Percentiles rank a stretch among this genome's conserved stretches.
phyloP scores from a whole-genome alignment of 2,113 vertebrate genomes.

The Ictalurus furcatus region DNA sequence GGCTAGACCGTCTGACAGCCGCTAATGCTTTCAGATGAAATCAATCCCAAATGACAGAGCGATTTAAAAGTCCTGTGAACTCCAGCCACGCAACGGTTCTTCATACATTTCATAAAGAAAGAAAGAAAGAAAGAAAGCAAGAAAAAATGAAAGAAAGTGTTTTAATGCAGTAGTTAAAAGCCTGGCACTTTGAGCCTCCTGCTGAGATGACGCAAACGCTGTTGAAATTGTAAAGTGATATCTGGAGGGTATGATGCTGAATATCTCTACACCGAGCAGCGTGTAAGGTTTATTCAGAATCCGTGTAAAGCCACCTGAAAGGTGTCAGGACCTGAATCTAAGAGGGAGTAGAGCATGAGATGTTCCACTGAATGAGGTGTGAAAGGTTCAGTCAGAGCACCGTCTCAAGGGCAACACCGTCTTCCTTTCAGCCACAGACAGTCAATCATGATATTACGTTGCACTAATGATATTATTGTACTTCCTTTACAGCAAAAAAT shows the following conservation, averaged over 20 bases:
- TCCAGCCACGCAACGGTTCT: neutral
- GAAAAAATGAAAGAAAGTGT: neutral
- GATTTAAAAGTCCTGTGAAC: neutral
- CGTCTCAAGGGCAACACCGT: neutral
- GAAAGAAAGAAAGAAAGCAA: too few species aligned
- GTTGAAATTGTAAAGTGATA: neutral
- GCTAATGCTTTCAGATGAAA: conserved; percentile 11
- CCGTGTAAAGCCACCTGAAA: neutral
- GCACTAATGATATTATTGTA: conserved; percentile 61
- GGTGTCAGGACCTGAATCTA: neutral
- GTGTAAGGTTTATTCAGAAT: neutral
- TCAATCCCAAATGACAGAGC: neutral
- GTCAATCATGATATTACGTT: neutral
- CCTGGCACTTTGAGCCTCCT: neutral
- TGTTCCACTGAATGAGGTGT: neutral
- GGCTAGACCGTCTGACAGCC: neutral
- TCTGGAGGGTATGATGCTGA: neutral
- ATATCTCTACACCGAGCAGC: neutral
- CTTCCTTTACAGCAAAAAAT: conserved; percentile 39
- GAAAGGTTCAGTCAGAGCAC: neutral
- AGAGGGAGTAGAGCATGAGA: too few species aligned
- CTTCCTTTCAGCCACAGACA: neutral
- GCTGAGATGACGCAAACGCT: neutral
- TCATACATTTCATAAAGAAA: neutral
- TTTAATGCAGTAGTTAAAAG: neutral